Evolutionary conservation across 2,888 invertebrate genomes (phyloP).

Genomic region (Drosophila setosimentum): DNA sequence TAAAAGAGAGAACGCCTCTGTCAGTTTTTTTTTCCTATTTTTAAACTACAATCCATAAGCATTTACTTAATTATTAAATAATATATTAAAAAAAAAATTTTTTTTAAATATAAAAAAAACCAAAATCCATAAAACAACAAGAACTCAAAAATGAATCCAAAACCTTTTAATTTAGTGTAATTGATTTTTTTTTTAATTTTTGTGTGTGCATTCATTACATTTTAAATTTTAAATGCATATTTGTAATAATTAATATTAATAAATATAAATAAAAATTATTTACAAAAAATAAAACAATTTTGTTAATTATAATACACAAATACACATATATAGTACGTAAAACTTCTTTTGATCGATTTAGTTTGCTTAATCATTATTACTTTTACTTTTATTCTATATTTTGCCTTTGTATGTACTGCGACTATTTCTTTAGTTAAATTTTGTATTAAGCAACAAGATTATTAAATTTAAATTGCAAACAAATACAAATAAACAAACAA

Average conservation of each 20-base stretch:
- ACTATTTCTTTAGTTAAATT: slow-evolving; percentile 66
- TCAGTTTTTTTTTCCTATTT: slow-evolving; percentile 34
- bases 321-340: slow-evolving; percentile 42
- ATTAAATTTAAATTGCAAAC: slow-evolving; percentile 33
- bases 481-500: slow-evolving; percentile 25
- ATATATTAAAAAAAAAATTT: slow-evolving; percentile 35
- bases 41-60: slow-evolving; percentile 58
- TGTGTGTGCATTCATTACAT: slow-evolving; percentile 69
- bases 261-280: slow-evolving; percentile 21
- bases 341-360: slow-evolving; percentile 19
- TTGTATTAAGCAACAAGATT: slow-evolving; percentile 62
- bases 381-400: slow-evolving; percentile 35
- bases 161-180: slow-evolving; percentile 28
- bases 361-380: slow-evolving; percentile 27
- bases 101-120: slow-evolving; percentile 40
- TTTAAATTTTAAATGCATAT: slow-evolving; percentile 34
- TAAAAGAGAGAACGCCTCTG: slow-evolving; percentile 29
- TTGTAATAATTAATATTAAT: slow-evolving; percentile 53
- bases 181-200: slow-evolving; percentile 67
- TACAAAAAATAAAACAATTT: slow-evolving; percentile 31
- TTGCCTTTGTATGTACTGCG: slow-evolving; percentile 53
- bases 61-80: slow-evolving; percentile 71
- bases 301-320: slow-evolving; percentile 58
- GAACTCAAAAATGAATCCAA: slow-evolving; percentile 19
- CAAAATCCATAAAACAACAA: slow-evolving; percentile 1